Base-by-base conservation (phyloP, 2,113 vertebrate genomes). In the Xyrauchen texanus region DNA sequence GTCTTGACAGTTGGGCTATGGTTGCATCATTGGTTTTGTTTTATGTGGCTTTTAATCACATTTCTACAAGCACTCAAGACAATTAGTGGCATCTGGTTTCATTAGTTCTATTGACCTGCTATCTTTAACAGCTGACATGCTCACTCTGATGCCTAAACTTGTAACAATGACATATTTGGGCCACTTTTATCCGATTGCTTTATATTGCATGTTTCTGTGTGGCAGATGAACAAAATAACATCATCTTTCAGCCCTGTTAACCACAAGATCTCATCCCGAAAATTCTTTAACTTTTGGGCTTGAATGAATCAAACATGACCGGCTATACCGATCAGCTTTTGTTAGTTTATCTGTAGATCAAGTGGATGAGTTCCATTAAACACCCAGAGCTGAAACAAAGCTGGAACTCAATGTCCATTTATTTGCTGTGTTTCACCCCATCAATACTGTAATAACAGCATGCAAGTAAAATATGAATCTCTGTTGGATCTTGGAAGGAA, bases 31-130 rank as follows among this genome's bases (percentile, higher is more conserved):
- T 77, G 65, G 46, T 7, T 10, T 60, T 72, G 55, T 60, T 72
- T 60, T 60, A 60, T 72, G 42, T 78, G 65, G 46, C 65, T 42
- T n/a, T 78, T 68, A 68, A 68, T 78, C 55, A 68, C 55, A 68
- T 68, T 78, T 68, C 76, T 45, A n/a, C 65, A 49, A 68, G 15
- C n/a, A 60, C 21, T 34, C 21, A 34, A 34, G 21, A 34, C 65
- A 61, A 49, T 78, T 63, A 52, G 34, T 53, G 67, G 58, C 49
- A 49, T 71, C 67, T 71, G 77, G 60, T 45, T 53, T 79, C 77
- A 79, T 78, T 70, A 78, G 49, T 60, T 46, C 13, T 10, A 79
- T 53, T 71, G 47, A 64, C 49, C 15, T 78, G 76, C n/a, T 68
- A n/a, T 60, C 44, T 68, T 61, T 21, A 67, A 77, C 65, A 57